phyloP scores from a whole-genome alignment of 2,113 vertebrate genomes.

The Suncus etruscus region DNA sequence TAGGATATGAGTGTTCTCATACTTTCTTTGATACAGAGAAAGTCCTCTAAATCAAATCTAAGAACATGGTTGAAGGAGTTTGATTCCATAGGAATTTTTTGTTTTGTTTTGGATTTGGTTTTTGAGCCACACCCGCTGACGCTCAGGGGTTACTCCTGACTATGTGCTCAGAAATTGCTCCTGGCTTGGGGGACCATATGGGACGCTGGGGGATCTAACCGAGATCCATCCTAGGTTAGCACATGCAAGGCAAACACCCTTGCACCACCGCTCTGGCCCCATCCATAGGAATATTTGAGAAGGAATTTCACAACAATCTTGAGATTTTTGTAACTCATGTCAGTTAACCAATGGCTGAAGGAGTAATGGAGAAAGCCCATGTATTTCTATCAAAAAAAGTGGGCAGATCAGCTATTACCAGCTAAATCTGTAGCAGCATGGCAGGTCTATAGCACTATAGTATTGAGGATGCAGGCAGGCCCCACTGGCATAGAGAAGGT shows the following conservation, averaged over 20 bases:
- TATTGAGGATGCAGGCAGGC: accelerated
- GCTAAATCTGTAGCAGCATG: neutral
- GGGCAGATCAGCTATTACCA: neutral
- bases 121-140: too few species aligned
- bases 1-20: neutral
- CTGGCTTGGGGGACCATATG: too few species aligned
- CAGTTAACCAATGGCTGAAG: neutral
- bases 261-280: too few species aligned
- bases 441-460: too few species aligned
- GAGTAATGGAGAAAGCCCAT: accelerated
- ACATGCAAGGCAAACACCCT: too few species aligned
- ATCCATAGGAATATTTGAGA: too few species aligned
- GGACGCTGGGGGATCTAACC: too few species aligned
- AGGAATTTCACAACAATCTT: neutral
- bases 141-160: too few species aligned
- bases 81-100: neutral
- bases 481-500: neutral
- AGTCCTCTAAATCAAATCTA: neutral
- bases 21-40: neutral
- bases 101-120: too few species aligned
- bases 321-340: neutral
- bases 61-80: neutral
- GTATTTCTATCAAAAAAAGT: neutral
- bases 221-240: too few species aligned
- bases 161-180: too few species aligned